Percentiles rank a stretch among this genome's conserved stretches.
phyloP scores from a whole-genome alignment of 2,113 vertebrate genomes.

The Alligator mississippiensis region DNA sequence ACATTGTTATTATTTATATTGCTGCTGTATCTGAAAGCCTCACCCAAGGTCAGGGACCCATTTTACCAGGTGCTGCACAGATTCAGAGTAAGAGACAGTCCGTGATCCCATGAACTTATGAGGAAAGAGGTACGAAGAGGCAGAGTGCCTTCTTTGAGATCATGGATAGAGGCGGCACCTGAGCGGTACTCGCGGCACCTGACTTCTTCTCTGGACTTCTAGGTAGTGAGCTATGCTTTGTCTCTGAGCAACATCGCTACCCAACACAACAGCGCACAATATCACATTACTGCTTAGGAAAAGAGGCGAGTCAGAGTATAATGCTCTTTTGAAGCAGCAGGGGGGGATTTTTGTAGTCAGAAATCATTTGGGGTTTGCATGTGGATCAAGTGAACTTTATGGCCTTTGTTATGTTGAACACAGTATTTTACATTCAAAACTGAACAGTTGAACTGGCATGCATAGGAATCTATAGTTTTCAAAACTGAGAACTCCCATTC shows the following conservation, averaged over 20 bases:
- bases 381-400: not conserved
- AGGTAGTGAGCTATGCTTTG: not conserved
- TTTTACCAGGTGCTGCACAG: not conserved
- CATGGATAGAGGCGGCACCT: not conserved
- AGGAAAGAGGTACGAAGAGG: not conserved
- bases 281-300: not conserved
- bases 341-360: not conserved
- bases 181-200: accelerated
- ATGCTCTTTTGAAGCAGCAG: not conserved
- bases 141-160: not conserved
- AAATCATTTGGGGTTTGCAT: not conserved
- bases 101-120: not conserved
- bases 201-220: not conserved
- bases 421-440: not conserved
- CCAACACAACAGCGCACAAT: not conserved
- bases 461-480: not conserved
- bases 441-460: not conserved
- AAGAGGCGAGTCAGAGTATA: not conserved
- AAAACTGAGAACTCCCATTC: not conserved
- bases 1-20: conserved; percentile 34
- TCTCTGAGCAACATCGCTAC: accelerated
- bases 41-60: conserved; percentile 26
- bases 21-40: conserved; percentile 24
- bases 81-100: conserved; percentile 16
- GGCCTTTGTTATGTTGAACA: not conserved